phyloP scores from a whole-genome alignment of 2,797 vertebrate genomes.

The Phalloptychus januarius region DNA sequence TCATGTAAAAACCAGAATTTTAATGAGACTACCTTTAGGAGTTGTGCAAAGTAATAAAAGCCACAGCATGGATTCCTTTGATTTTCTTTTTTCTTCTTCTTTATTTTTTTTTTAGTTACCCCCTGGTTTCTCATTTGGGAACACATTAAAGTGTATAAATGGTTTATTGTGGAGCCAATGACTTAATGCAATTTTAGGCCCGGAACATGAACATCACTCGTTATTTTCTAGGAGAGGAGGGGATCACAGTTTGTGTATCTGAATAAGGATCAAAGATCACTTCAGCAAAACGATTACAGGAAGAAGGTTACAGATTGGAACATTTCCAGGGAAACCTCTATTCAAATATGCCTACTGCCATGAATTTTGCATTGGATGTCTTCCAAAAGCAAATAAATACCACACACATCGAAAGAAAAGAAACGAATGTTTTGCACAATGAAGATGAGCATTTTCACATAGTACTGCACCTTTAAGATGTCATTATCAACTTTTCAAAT shows the following conservation, averaged over 20 bases:
- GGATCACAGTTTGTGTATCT: slow-evolving; percentile 11
- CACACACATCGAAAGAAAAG: neutral
- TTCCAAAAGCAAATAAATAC: neutral
- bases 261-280: neutral
- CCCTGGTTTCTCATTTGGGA: slow-evolving; percentile 20
- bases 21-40: neutral
- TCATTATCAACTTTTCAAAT: neutral
- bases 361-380: neutral
- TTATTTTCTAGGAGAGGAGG: slow-evolving; percentile 15
- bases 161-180: slow-evolving; percentile 23
- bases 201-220: slow-evolving; percentile 11
- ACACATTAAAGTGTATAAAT: slow-evolving; percentile 5
- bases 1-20: slow-evolving; percentile 12
- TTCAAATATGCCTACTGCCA: neutral
- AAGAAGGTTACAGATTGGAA: neutral
- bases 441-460: neutral
- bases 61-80: slow-evolving; percentile 13
- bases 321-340: neutral
- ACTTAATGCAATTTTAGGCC: slow-evolving; percentile 13
- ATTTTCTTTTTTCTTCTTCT: slow-evolving; percentile 6
- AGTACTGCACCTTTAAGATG: too few species aligned
- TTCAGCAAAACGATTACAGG: slow-evolving; percentile 1
- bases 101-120: neutral
- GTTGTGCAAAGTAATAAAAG: slow-evolving; percentile 14
- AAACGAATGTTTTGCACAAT: neutral